A percentile compares a stretch with the other conserved stretches of the same genome.
These are phyloP conservation scores for Elaphurus davidianus DNA, from an alignment of 2,113 vertebrate genomes.

Conservation along the genomic window DNA sequence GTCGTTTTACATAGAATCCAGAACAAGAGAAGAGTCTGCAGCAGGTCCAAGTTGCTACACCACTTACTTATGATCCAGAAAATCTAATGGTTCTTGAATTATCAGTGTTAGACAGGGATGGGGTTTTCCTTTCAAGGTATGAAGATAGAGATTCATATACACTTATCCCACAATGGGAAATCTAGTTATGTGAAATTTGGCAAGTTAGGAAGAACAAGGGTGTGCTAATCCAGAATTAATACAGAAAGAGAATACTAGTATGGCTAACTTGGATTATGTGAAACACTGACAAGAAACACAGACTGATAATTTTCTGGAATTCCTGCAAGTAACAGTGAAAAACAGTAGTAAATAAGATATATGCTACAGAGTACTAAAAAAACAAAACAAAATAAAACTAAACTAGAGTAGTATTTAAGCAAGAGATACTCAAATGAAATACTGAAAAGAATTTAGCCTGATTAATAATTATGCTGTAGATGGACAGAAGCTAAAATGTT, in stretches of 20 bases:
- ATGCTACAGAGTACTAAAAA: background rate
- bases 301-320: slow-evolving; percentile 31
- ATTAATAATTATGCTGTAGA: slow-evolving; percentile 75
- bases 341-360: slow-evolving; percentile 6
- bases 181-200: slow-evolving; percentile 17
- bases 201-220: slow-evolving; percentile 23
- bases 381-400: background rate
- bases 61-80: background rate
- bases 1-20: background rate
- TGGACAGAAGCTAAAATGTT: slow-evolving; percentile 27
- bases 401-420: slow-evolving; percentile 26
- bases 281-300: slow-evolving; percentile 20
- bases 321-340: slow-evolving; percentile 23
- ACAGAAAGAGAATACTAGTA: background rate
- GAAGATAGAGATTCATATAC: slow-evolving; percentile 1
- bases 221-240: slow-evolving; percentile 37
- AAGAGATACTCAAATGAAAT: slow-evolving; percentile 36
- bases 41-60: background rate
- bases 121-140: slow-evolving; percentile 24
- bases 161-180: background rate
- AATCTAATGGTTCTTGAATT: background rate
- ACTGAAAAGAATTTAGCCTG: slow-evolving; percentile 35
- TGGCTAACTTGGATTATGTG: background rate
- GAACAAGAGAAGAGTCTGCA: background rate
- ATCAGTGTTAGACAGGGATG: background rate